These are phyloP conservation scores for Netelia melanura DNA, from an alignment of 2,888 invertebrate genomes.

Conservation along the genomic window DNA sequence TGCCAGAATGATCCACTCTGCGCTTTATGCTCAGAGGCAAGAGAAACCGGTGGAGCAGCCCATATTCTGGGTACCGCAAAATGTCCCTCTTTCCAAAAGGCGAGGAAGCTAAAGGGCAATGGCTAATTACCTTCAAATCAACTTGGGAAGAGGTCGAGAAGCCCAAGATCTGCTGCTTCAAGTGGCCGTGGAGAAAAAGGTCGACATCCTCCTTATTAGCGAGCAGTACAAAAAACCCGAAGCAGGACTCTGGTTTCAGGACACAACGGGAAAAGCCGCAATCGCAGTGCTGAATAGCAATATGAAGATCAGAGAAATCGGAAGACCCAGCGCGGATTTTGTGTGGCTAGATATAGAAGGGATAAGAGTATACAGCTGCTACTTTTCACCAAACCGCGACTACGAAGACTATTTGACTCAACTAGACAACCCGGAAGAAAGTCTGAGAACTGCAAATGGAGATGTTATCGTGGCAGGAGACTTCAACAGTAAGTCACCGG, in stretches of 20 bases:
- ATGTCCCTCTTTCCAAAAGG: constrained; percentile 42
- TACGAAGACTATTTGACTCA: constrained; percentile 23
- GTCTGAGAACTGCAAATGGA: no score
- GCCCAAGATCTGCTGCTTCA: constrained; percentile 61
- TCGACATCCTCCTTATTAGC: constrained; percentile 33
- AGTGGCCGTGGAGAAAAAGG: constrained; percentile 39
- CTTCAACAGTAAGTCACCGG: no score
- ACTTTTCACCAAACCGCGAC: constrained; percentile 42
- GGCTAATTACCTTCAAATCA: constrained; percentile 61
- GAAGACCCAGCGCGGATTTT: constrained; percentile 16
- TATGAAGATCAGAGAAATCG: constrained; percentile 6
- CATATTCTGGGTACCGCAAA: constrained; percentile 48
- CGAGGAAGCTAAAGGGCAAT: constrained; percentile 25
- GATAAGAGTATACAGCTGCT: constrained; percentile 56
- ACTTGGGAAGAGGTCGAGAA: constrained; percentile 63
- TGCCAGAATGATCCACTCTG: constrained; percentile 57
- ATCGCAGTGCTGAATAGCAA: constrained; percentile 42
- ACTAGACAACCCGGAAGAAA: constrained; percentile 33
- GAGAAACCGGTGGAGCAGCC: not conserved
- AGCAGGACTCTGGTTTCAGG: constrained; percentile 22
- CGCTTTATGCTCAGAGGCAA: constrained; percentile 56
- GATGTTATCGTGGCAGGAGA: no score
- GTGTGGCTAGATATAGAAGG: constrained; percentile 40
- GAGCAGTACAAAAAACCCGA: constrained; percentile 39
- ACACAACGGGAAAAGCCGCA: constrained; percentile 49